Evolutionary conservation across 2,888 invertebrate genomes (phyloP).

Genomic region (Amiota mariae): DNA sequence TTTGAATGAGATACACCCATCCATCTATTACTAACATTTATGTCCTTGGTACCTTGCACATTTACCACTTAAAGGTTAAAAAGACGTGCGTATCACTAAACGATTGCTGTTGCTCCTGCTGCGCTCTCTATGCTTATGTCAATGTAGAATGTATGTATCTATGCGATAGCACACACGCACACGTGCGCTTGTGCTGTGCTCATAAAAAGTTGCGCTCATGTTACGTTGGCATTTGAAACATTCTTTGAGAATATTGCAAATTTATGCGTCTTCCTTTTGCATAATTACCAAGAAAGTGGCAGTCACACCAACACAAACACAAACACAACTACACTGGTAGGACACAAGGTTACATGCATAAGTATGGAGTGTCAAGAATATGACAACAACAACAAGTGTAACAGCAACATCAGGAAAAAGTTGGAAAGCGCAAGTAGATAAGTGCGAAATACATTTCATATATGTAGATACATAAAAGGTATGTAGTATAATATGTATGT

Average conservation of each 20-base stretch:
- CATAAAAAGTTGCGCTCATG: constrained; percentile 59
- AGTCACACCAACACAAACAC: too few relatives aligned
- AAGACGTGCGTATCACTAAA: constrained; percentile 45
- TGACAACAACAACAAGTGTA: not conserved
- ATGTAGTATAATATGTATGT: constrained; percentile 4
- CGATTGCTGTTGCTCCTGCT: constrained; percentile 44
- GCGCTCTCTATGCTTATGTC: not conserved
- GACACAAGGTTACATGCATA: constrained; percentile 16
- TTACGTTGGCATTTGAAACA: constrained; percentile 65
- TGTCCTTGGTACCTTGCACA: not conserved
- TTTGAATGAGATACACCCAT: too few relatives aligned
- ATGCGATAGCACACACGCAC: constrained; percentile 8
- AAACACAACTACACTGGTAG: too few relatives aligned
- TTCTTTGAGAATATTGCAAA: constrained; percentile 62
- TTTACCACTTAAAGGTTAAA: constrained; percentile 40
- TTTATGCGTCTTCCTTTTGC: constrained; percentile 65
- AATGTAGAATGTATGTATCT: too few relatives aligned
- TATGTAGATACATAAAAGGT: not conserved
- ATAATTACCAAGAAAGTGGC: constrained; percentile 49
- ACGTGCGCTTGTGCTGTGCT: constrained; percentile 35
- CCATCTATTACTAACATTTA: too few relatives aligned
- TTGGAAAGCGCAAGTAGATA: constrained; percentile 32
- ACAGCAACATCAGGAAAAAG: constrained; percentile 31
- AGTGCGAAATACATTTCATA: not conserved
- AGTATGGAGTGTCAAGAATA: constrained; percentile 31